Evolutionary conservation across 1,140 invertebrate species (phyloP), one percentile per base, ranked within the genome.

Genomic region (Heliothis virescens): DNA sequence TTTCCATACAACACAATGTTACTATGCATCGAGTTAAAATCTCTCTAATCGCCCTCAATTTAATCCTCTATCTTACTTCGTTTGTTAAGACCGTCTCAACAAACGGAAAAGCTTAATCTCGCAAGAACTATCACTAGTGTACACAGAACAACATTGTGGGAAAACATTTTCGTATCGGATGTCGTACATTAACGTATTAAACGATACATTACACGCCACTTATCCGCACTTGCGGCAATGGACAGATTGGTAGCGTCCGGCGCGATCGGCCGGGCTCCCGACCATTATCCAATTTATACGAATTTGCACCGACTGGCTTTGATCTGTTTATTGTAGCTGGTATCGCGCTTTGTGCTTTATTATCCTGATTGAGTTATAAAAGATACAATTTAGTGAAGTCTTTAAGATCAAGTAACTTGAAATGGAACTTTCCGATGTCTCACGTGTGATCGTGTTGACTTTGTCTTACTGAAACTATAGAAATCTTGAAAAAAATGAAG

Each of bases 261-360:
- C 79, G 52, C 55, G 65, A 82, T 82, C 82, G 71, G 67, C 59
- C 75, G 75, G 60, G 69, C 34, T 59, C 62, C 67, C 53, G 48
- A 74, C 85, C 79, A 93, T 93, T 93, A 93, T 93, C 83, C 92
- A 93, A 92, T 93, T 90, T 82, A 83, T 80, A 85, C 82, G 63
- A 84, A 82, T 89, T 83, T 84, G 82, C 82, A 73, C 53, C 83
- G 87, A 57, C 53, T 83, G 87, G 86, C 83, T 84, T 84, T 85
- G 82, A 82, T 86, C 80, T 81, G 72, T 75, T 77, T 78, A 75
- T 79, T 79, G 21, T 78, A 53, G 78, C 67, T 69, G 47, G 48
- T 53, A 67, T 67, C 60, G 69, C 41, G 67, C 60, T 77, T 65
- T 29, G 62, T 12, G 18, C 18, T 78, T 34, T 1, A 4, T 41